Evolutionary conservation across 2,113 vertebrate genomes (phyloP).

Genomic region (Passer montanus): DNA sequence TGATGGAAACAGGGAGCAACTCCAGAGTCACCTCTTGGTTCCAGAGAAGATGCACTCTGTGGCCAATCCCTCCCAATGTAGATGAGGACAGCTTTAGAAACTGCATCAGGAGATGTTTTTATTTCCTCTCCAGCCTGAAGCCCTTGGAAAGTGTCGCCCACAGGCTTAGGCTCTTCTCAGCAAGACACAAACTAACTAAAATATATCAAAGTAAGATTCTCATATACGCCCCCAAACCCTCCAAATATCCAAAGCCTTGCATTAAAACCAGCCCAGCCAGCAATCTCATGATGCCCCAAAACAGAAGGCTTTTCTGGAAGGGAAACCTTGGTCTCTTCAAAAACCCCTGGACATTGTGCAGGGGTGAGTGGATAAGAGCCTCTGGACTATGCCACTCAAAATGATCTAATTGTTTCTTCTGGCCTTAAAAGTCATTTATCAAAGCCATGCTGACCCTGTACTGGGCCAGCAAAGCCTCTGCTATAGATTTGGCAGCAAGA

Average conservation of each 20-base stretch:
- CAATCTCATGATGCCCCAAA: background rate
- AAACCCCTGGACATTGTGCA: background rate
- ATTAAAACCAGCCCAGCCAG: background rate
- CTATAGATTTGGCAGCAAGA: background rate
- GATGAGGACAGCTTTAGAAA: background rate
- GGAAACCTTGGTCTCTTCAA: background rate
- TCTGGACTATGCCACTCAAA: background rate
- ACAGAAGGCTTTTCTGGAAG: background rate
- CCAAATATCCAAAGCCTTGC: background rate
- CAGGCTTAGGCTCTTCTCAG: background rate
- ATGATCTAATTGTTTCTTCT: background rate
- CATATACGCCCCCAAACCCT: background rate
- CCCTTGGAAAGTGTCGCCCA: background rate
- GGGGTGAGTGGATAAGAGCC: background rate
- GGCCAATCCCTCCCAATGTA: background rate
- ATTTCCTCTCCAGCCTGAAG: background rate
- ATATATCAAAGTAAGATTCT: background rate
- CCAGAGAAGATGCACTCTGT: background rate
- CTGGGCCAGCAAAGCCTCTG: background rate
- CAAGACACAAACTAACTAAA: constrained; percentile 12
- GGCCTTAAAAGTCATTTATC: background rate
- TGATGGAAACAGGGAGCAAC: background rate
- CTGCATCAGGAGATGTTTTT: background rate
- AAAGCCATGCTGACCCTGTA: fast-evolving
- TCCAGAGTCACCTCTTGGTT: background rate